Evolutionary conservation across 2,888 invertebrate species (phyloP), one percentile per base, ranked within the genome.

Genomic region (Heliconius hortense): DNA sequence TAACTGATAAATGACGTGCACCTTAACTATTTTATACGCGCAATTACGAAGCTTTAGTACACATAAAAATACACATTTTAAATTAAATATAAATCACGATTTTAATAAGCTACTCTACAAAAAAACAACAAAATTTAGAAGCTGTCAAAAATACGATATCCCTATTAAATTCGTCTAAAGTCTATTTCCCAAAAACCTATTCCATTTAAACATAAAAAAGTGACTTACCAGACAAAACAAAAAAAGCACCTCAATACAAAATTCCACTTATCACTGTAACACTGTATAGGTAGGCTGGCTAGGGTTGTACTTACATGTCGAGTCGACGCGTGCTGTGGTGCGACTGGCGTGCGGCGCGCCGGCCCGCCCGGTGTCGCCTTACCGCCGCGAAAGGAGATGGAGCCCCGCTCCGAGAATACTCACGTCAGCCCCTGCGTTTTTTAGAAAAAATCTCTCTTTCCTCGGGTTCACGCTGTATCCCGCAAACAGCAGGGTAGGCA

Each of bases 311-410:
- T 94, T 94, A 94, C 94, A 93, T 94, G 92, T 93, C 92, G 94
- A 94, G 93, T 93, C 94, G 94, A 91, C 93, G 94, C 92, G 90
- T 86, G 93, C 94, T 93, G 92, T 93, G 93, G 90, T 92, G 93
- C 93, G 93, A 94, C 93, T 94, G 93, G 90, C 90, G 87, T 79
- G 82, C 83, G 82, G 80, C 86, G 86, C 87, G 84, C 84, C 85
- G 85, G 86, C 82, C 85, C 84, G 81, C 80, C 75, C 86, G 92
- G 93, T 93, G 92, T 94, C 94, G 92, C 87, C 94, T 94, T 94
- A 93, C 94, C 87, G 86, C 92, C 92, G 90, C 90, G 90, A 88
- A 93, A 91, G 93, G 93, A 91, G 92, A 91, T 92, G 92, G 84
- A 88, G 87, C 89, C 89, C 88, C 89, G 89, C 91, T 86, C 87